These are phyloP conservation scores for Cerceris rybyensis DNA, from an alignment of 2,888 invertebrate species.

Conservation along the genomic window DNA sequence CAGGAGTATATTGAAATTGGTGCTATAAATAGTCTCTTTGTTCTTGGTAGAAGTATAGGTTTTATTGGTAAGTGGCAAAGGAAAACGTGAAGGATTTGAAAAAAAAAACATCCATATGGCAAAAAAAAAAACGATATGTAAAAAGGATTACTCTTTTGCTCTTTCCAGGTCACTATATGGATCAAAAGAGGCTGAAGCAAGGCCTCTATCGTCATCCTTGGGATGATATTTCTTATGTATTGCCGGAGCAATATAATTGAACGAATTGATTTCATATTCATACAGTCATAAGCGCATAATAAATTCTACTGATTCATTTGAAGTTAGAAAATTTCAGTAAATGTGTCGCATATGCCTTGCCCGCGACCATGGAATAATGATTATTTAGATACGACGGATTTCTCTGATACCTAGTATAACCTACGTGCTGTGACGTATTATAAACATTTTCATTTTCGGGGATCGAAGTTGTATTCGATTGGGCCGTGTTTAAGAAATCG, in stretches of 20 bases:
- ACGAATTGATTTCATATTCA: conserved; percentile 46
- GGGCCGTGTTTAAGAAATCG: conserved; percentile 2
- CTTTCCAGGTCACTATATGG: conserved; percentile 93
- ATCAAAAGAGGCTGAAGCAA: conserved; percentile 99
- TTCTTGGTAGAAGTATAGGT: conserved; percentile 98
- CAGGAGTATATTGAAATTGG: conserved; percentile 99
- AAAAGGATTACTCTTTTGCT: no score
- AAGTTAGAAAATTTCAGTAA: conserved; percentile 38
- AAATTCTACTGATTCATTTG: conserved; percentile 55
- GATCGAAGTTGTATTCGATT: conserved; percentile 45
- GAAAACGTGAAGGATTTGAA: background rate
- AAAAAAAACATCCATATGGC: no score
- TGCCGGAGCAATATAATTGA: conserved; percentile 88
- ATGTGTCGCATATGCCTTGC: conserved; percentile 25
- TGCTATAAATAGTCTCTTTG: conserved; percentile 98
- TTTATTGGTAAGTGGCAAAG: conserved; percentile 89
- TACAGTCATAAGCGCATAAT: conserved; percentile 62
- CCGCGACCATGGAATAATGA: conserved; percentile 21
- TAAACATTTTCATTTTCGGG: conserved; percentile 17
- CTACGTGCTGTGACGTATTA: conserved; percentile 13
- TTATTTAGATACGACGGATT: conserved; percentile 25
- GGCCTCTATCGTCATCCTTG: conserved; percentile 99
- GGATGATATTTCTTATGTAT: conserved; percentile 97
- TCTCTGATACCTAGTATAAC: conserved; percentile 12
- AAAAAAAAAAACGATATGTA: no score